Evolutionary conservation across 2,113 vertebrate genomes (phyloP).

Genomic region (Pelodiscus sinensis): DNA sequence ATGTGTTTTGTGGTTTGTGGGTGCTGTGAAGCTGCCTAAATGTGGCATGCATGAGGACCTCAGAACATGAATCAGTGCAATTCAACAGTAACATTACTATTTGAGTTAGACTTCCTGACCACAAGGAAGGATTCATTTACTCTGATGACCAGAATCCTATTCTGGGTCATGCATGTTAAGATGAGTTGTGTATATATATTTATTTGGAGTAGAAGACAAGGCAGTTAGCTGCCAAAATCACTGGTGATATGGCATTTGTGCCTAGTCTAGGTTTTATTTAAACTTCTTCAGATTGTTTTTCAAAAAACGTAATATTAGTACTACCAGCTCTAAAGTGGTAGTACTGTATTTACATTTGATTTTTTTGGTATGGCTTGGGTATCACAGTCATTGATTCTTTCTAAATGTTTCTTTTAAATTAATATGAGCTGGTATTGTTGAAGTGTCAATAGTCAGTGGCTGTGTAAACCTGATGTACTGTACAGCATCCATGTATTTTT

Average conservation of each 20-base stretch:
- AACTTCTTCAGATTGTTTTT: neutral
- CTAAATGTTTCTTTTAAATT: neutral
- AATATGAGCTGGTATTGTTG: neutral
- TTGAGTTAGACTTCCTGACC: conserved; percentile 9
- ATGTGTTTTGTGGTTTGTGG: neutral
- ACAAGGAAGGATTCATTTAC: neutral
- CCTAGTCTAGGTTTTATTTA: neutral
- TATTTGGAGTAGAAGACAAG: neutral
- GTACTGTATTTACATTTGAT: neutral
- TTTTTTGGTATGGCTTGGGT: neutral
- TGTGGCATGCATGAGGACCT: neutral
- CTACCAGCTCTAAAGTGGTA: no score
- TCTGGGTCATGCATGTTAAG: neutral
- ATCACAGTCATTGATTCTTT: neutral
- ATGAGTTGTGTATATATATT: neutral
- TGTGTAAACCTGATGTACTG: no score
- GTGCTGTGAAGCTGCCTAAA: neutral
- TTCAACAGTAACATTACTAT: neutral
- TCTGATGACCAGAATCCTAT: conserved; percentile 35
- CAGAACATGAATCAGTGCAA: neutral
- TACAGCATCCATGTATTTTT: no score
- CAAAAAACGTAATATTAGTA: neutral
- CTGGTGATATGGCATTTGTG: neutral
- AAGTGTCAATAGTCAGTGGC: neutral
- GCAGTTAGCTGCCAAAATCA: neutral